phyloP scores from a whole-genome alignment of 2,797 vertebrate genomes.

The Pipistrellus nathusii region DNA sequence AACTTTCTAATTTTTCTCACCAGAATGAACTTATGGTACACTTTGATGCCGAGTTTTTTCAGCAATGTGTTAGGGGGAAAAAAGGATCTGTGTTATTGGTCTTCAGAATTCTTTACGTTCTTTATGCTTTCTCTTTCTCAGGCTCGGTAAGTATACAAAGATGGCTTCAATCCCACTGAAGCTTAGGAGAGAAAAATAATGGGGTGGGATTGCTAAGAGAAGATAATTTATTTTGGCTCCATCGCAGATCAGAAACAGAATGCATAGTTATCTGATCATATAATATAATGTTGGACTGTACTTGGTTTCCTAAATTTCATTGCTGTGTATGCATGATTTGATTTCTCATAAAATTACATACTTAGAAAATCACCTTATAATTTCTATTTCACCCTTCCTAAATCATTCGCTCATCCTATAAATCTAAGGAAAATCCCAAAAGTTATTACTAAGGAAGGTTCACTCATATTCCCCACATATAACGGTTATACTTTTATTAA shows the following conservation, averaged over 20 bases:
- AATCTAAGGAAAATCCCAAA: background rate
- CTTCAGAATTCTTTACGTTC: slow-evolving; percentile 42
- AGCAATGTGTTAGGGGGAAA: background rate
- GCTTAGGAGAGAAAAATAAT: background rate
- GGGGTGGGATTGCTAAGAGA: background rate
- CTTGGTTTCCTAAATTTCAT: slow-evolving; percentile 13
- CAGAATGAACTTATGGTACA: slow-evolving; percentile 50
- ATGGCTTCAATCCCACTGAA: slow-evolving; percentile 9
- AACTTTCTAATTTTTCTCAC: slow-evolving; percentile 76
- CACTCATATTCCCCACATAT: background rate
- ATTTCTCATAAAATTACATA: slow-evolving; percentile 32
- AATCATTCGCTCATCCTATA: slow-evolving; percentile 3
- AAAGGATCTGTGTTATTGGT: background rate
- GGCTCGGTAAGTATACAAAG: slow-evolving; percentile 1
- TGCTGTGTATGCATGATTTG: background rate
- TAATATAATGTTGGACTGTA: background rate
- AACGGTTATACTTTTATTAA: slow-evolving; percentile 11
- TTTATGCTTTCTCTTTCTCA: slow-evolving; percentile 16
- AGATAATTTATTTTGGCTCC: slow-evolving; percentile 10
- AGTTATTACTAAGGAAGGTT: slow-evolving; percentile 16
- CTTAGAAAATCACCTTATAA: slow-evolving; percentile 8
- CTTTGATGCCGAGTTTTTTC: slow-evolving; percentile 49
- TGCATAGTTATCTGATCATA: background rate
- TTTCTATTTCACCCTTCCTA: slow-evolving; percentile 29
- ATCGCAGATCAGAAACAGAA: slow-evolving; percentile 37